These are phyloP conservation scores for Cerceris ruficornis DNA, from an alignment of 2,888 invertebrate genomes.

Conservation along the genomic window DNA sequence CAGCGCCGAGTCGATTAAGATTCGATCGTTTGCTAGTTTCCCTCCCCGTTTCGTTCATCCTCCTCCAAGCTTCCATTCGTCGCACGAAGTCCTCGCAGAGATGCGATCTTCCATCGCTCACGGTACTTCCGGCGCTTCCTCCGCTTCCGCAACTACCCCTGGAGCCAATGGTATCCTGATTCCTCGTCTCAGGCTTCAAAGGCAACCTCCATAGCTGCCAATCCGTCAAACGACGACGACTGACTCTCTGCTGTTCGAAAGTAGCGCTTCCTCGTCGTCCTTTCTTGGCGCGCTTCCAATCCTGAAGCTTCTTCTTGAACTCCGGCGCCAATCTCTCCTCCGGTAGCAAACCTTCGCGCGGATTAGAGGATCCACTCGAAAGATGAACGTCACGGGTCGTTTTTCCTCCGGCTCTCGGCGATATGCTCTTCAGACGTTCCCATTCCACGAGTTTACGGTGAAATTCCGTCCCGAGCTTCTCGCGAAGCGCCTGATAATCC, in stretches of 20 bases:
- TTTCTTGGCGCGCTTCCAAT: conserved; percentile 91
- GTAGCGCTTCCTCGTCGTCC: conserved; percentile 70
- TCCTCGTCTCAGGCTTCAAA: conserved; percentile 65
- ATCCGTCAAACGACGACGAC: conserved; percentile 83
- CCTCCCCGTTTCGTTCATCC: conserved; percentile 86
- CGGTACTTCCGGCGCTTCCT: conserved; percentile 44
- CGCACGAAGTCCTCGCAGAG: conserved; percentile 92
- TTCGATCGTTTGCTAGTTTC: conserved; percentile 59
- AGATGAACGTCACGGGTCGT: conserved; percentile 19
- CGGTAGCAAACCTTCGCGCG: conserved; percentile 69
- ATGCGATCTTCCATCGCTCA: conserved; percentile 84
- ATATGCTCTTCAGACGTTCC: conserved; percentile 79
- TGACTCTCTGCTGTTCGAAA: conserved; percentile 64
- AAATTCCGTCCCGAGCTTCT: conserved; percentile 89
- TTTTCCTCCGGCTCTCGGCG: conserved; percentile 19
- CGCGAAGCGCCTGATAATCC: conserved; percentile 88
- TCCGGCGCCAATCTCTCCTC: conserved; percentile 90
- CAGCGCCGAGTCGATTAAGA: conserved; percentile 5
- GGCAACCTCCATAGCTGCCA: conserved; percentile 85
- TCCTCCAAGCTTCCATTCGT: conserved; percentile 94
- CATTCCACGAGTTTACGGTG: conserved; percentile 88
- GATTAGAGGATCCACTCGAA: neutral
- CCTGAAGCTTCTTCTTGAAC: conserved; percentile 91
- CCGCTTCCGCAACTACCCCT: conserved; percentile 48
- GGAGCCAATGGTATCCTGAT: conserved; percentile 27